These are phyloP conservation scores for Mola mola DNA, from an alignment of 2,113 vertebrate species.

Conservation along the genomic window DNA sequence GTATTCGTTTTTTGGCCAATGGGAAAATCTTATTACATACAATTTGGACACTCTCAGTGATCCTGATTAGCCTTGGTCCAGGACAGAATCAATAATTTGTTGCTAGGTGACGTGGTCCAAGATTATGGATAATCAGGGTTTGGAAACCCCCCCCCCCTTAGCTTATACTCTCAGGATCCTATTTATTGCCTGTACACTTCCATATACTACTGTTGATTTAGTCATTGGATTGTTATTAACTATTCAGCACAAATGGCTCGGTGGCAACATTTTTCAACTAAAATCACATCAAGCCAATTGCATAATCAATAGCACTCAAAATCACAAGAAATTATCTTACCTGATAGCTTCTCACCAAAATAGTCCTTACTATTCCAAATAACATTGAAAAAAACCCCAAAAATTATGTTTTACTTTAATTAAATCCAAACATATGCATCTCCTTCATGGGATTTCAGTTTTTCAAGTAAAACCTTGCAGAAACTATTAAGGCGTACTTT, in stretches of 20 bases:
- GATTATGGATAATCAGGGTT: slow-evolving; percentile 80
- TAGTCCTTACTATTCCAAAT: slow-evolving; percentile 6
- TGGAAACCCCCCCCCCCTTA: slow-evolving; percentile 65
- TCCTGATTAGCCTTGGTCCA: slow-evolving; percentile 78
- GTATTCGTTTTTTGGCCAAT: slow-evolving; percentile 63
- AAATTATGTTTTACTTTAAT: background rate
- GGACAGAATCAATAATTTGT: slow-evolving; percentile 76
- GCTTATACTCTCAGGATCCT: slow-evolving; percentile 82
- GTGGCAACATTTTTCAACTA: slow-evolving; percentile 75
- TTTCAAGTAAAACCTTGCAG: background rate
- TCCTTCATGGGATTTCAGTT: slow-evolving; percentile 24
- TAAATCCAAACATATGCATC: slow-evolving; percentile 27
- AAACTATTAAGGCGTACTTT: slow-evolving; percentile 1
- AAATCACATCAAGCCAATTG: slow-evolving; percentile 72
- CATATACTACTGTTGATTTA: slow-evolving; percentile 65
- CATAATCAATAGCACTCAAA: too few species aligned
- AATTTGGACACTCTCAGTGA: slow-evolving; percentile 67
- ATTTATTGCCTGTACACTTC: slow-evolving; percentile 81
- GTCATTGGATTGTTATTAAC: slow-evolving; percentile 61
- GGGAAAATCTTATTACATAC: slow-evolving; percentile 66
- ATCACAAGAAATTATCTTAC: slow-evolving; percentile 42
- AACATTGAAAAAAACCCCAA: background rate
- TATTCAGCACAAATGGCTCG: slow-evolving; percentile 67
- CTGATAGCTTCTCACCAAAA: slow-evolving; percentile 55
- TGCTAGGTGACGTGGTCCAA: slow-evolving; percentile 74